phyloP scores from a whole-genome alignment of 1,140 invertebrate genomes.

The Rhynchophorus ferrugineus region DNA sequence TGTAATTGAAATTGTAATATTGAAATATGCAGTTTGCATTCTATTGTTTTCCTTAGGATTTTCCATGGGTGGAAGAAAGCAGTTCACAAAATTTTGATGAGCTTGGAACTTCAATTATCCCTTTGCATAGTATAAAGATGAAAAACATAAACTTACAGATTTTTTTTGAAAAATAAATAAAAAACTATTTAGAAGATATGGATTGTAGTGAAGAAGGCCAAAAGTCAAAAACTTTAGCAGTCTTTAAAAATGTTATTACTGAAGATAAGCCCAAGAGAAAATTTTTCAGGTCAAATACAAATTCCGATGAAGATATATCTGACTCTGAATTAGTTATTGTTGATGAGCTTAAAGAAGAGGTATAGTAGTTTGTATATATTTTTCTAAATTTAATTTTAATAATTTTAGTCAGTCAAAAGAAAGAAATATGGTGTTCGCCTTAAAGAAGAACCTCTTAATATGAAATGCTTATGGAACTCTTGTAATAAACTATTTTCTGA shows the following conservation, averaged over 20 bases:
- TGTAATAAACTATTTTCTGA: slow-evolving; percentile 27
- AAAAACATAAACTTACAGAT: slow-evolving; percentile 28
- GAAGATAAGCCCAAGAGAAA: slow-evolving; percentile 19
- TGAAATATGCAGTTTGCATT: slow-evolving; percentile 6
- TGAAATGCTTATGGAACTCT: slow-evolving; percentile 30
- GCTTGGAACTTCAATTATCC: slow-evolving; percentile 25
- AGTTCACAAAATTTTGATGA: slow-evolving; percentile 8
- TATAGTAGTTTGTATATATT: not conserved
- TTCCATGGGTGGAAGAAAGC: slow-evolving; percentile 31
- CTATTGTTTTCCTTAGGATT: slow-evolving; percentile 23
- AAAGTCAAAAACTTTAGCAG: slow-evolving; percentile 31
- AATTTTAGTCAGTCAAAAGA: slow-evolving; percentile 4
- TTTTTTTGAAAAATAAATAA: slow-evolving; percentile 26
- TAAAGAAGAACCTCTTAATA: slow-evolving; percentile 24
- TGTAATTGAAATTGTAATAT: slow-evolving; percentile 4
- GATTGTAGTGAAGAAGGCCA: slow-evolving; percentile 11
- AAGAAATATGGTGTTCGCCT: slow-evolving; percentile 5
- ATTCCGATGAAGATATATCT: slow-evolving; percentile 21
- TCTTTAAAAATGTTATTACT: slow-evolving; percentile 32
- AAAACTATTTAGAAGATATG: slow-evolving; percentile 4
- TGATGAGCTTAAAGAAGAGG: slow-evolving; percentile 18
- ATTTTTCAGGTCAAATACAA: slow-evolving; percentile 14
- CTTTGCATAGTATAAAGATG: slow-evolving; percentile 26
- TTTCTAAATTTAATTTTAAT: not conserved
- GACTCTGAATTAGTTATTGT: slow-evolving; percentile 28